Evolutionary conservation across 2,888 invertebrate genomes (phyloP).

Genomic region (Empis stercorea): DNA sequence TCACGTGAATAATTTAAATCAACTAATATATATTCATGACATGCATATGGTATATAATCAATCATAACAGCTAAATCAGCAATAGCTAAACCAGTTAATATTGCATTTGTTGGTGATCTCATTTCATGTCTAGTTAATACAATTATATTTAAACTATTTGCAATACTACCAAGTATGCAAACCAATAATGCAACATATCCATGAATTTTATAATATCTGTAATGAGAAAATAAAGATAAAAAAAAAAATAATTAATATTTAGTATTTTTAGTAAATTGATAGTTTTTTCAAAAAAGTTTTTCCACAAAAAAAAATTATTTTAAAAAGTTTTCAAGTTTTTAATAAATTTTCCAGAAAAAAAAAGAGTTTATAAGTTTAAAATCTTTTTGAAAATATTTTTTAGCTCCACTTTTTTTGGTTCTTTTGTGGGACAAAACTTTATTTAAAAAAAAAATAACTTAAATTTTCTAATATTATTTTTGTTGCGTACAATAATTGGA

Average conservation of each 20-base stretch:
- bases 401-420: too few relatives aligned
- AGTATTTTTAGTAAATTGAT: too few relatives aligned
- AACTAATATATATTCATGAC: slow-evolving; percentile 59
- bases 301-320: too few relatives aligned
- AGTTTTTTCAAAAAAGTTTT: too few relatives aligned
- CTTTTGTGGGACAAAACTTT: too few relatives aligned
- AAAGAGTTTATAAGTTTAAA: too few relatives aligned
- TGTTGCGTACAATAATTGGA: neutral
- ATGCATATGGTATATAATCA: slow-evolving; percentile 82
- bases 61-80: slow-evolving; percentile 91
- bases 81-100: slow-evolving; percentile 78
- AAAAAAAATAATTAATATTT: too few relatives aligned
- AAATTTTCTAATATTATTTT: neutral
- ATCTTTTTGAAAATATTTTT: too few relatives aligned
- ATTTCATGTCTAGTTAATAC: slow-evolving; percentile 82
- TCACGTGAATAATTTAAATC: slow-evolving; percentile 35
- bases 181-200: slow-evolving; percentile 77
- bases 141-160: slow-evolving; percentile 83
- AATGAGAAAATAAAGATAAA: slow-evolving; percentile 14
- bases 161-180: slow-evolving; percentile 79
- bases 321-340: too few relatives aligned
- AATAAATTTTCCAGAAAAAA: too few relatives aligned
- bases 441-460: too few relatives aligned
- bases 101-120: slow-evolving; percentile 82
- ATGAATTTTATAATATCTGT: slow-evolving; percentile 59